Conservation (phyloP, 2,113 vertebrate species). For the Lasiurus cinereus region DNA sequence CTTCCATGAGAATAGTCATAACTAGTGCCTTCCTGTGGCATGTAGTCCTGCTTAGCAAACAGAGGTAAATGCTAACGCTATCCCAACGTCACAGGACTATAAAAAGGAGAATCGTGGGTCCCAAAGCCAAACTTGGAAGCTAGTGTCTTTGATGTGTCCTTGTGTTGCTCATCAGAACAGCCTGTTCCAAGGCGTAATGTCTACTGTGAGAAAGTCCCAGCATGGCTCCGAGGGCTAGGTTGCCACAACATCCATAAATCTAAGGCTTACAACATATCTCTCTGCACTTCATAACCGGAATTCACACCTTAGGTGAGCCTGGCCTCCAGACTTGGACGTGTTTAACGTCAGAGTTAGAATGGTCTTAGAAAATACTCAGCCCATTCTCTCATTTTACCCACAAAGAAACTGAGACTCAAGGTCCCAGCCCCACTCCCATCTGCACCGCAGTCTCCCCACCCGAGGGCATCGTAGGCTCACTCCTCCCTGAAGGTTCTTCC, state of each 20-base stretch:
- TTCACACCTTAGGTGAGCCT: background rate
- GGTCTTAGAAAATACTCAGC: background rate
- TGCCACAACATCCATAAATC: conserved; percentile 38
- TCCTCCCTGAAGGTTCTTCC: background rate
- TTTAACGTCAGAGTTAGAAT: background rate
- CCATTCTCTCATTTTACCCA: background rate
- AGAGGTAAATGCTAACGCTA: background rate
- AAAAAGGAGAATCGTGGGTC: background rate
- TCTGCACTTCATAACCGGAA: background rate
- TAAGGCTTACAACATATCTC: background rate
- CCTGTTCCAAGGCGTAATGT: background rate
- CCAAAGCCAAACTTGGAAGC: background rate
- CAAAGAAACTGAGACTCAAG: background rate
- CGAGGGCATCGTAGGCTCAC: background rate
- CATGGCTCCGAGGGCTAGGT: background rate
- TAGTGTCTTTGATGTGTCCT: background rate
- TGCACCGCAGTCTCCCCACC: background rate
- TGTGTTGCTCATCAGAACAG: conserved; percentile 33
- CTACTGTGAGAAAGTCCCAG: conserved; percentile 25
- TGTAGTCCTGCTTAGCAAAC: background rate
- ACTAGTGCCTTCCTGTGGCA: background rate
- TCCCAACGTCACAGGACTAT: background rate
- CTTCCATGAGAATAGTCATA: background rate
- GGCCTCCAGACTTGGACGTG: background rate
- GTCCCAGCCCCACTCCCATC: background rate